Evolutionary conservation across 1,140 invertebrate species (phyloP), one percentile per base, ranked within the genome.

Genomic region (Diploscapter pachys): DNA sequence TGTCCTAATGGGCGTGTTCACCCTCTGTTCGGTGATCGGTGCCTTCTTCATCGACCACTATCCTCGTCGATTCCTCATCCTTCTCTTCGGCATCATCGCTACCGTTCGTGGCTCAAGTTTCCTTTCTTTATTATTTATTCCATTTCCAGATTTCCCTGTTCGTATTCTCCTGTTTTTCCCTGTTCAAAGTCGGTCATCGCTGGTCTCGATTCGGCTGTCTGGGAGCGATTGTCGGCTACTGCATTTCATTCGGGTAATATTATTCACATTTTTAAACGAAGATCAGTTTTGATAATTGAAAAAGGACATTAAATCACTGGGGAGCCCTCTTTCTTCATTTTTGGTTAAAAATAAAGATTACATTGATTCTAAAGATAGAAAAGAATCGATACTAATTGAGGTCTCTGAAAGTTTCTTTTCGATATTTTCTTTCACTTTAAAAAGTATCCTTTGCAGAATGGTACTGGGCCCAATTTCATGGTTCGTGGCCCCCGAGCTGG

Each of bases 381-480:
- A 59, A 59, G 75, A 59, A 59, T 59, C 57, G 57, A 59, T 59
- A 72, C n/a, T 72, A 5, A 64, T 71, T 48, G n/a, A 71, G 11
- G 11, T 9, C 6, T 6, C 8, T 54, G 59, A 50, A 11, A 53
- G 13, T 52, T 52, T 5, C 2, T 65, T 48, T 80, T 78, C 31
- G 31, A 31, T 31, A 31, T 68, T 75, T 85, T 64, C 57, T 76
- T 53, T 79, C 70, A 52, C 82, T 79, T 69, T 73, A 78, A 62
- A 77, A 73, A 70, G 6, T 2, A n/a, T 55, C 50, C 13, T 8
- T 66, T 81, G 76, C 72, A 82, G 81, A 48, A 8, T 83, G n/a
- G 84, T 80, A 55, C 67, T 83, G 63, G 82, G 82, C 2, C 81
- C 84, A 3, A 82, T 83, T 6, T 72, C 82, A 3, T 85, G 83